Conservation (phyloP, 2,797 vertebrate genomes). For the Meriones psammophilus region DNA sequence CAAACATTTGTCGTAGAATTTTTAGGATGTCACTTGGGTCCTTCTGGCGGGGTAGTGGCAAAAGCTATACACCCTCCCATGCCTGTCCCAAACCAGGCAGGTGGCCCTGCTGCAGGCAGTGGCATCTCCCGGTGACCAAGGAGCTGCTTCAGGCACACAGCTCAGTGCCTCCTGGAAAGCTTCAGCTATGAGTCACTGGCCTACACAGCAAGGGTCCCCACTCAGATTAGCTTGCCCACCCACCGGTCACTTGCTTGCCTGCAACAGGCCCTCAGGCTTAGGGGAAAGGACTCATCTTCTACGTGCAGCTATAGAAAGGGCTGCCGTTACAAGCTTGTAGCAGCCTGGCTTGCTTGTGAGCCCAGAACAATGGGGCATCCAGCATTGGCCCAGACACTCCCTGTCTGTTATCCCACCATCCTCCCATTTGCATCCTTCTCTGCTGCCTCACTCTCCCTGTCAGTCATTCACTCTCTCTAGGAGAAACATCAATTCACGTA, state of each 20-base stretch:
- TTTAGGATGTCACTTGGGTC: constrained; percentile 79
- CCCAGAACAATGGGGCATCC: rapidly evolving
- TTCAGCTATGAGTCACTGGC: not conserved
- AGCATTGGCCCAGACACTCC: rapidly evolving
- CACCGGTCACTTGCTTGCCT: rapidly evolving
- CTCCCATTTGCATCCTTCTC: not conserved
- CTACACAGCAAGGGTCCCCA: rapidly evolving
- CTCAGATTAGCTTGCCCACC: rapidly evolving
- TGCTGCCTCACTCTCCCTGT: rapidly evolving
- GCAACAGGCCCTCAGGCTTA: not conserved
- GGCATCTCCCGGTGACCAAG: not conserved
- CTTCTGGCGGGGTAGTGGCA: not conserved
- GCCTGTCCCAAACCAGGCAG: not conserved
- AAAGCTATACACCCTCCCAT: not conserved
- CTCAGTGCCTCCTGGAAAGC: constrained; percentile 68
- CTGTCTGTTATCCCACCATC: rapidly evolving
- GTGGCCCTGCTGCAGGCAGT: not conserved
- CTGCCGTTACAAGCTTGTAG: rapidly evolving
- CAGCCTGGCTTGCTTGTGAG: rapidly evolving
- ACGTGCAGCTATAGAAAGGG: rapidly evolving
- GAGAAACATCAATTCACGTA: rapidly evolving
- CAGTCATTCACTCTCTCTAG: not conserved
- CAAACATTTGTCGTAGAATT: constrained; percentile 87
- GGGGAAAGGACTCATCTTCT: not conserved
- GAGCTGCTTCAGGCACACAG: not conserved